Conservation (phyloP, 1,140 invertebrate species). For the Drosophila serrata region DNA sequence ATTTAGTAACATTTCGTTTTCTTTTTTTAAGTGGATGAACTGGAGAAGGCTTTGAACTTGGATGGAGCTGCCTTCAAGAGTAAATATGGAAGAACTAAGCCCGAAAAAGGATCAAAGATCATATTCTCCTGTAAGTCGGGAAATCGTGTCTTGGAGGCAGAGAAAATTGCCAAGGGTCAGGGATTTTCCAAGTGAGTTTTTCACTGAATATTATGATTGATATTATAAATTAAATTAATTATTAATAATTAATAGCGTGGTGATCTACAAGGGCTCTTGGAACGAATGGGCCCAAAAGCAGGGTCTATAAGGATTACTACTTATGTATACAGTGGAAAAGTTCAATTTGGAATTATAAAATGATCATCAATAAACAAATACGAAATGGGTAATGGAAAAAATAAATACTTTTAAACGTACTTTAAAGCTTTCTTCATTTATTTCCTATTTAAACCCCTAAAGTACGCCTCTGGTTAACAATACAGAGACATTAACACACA, state of each 20-base stretch:
- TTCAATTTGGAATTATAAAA: constrained; percentile 13
- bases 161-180: constrained; percentile 85
- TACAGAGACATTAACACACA: background rate
- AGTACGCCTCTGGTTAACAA: constrained; percentile 8
- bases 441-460: background rate
- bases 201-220: too few species aligned
- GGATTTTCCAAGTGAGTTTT: constrained; percentile 86
- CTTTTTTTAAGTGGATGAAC: constrained; percentile 79
- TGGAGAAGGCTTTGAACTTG: constrained; percentile 84
- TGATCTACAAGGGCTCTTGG: constrained; percentile 96
- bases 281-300: constrained; percentile 88
- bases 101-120: constrained; percentile 85
- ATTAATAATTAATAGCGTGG: constrained; percentile 88
- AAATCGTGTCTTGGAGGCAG: constrained; percentile 85
- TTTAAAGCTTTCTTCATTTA: background rate
- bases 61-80: constrained; percentile 85
- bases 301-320: constrained; percentile 3
- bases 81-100: constrained; percentile 86
- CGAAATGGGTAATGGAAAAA: constrained; percentile 17
- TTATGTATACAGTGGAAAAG: background rate
- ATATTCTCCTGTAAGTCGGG: constrained; percentile 87
- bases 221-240: constrained; percentile 21
- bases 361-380: background rate
- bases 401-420: background rate
- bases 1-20: background rate